A percentile compares a stretch with the other conserved stretches of the same genome.
Conservation (phyloP, 2,888 invertebrate species). For the Keiferia lycopersicella region DNA sequence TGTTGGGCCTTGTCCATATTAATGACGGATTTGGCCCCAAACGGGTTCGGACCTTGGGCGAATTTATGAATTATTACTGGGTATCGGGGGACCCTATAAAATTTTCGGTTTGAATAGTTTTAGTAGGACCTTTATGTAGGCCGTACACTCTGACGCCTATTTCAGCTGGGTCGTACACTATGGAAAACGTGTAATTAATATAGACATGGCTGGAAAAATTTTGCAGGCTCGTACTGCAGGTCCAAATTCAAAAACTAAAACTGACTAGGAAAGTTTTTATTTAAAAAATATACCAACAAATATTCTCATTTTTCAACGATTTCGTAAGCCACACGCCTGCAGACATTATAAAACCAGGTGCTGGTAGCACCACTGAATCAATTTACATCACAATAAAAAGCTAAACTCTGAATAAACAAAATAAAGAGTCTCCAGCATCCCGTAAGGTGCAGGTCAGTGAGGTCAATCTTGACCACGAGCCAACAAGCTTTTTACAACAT, state of each 20-base stretch:
- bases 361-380: conserved; percentile 9
- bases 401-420: conserved; percentile 16
- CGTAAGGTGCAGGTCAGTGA: conserved; percentile 18
- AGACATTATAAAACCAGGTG: neutral
- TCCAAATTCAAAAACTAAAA: too few relatives aligned
- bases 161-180: neutral
- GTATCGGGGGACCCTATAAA: conserved; percentile 69
- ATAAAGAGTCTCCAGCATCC: conserved; percentile 25
- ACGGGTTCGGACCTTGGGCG: conserved; percentile 62
- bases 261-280: too few relatives aligned
- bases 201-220: too few relatives aligned
- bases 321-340: neutral
- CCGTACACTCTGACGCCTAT: neutral
- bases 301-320: too few relatives aligned
- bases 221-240: too few relatives aligned
- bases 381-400: conserved; percentile 21
- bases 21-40: conserved; percentile 63
- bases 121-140: neutral
- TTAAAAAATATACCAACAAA: too few relatives aligned
- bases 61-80: conserved; percentile 74
- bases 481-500: conserved; percentile 18
- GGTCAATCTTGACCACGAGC: conserved; percentile 27
- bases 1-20: conserved; percentile 60
- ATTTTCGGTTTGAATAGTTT: conserved; percentile 39
- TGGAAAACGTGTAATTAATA: too few relatives aligned